Evolutionary conservation across 2,797 vertebrate genomes (phyloP), one percentile per base, ranked within the genome.

Genomic region (Lates japonicus): DNA sequence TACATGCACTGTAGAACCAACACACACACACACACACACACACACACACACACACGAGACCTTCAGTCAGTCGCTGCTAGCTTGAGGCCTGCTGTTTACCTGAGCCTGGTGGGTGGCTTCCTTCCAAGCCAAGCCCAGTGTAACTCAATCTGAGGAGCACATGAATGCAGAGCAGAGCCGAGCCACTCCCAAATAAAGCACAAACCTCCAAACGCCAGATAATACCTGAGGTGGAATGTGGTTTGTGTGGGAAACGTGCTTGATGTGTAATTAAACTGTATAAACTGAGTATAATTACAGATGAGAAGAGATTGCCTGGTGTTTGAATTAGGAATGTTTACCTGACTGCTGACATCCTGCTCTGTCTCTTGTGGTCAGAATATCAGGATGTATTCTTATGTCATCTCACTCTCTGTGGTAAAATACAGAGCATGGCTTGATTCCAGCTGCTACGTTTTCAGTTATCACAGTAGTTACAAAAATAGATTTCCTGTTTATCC

Each of bases 91-190:
- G 76, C 41, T 72, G 72, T 90, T 92, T 73, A 90, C 83, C 82
- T 88, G 86, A 88, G 76, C 70, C 25, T 1, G 13, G 33, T 29
- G 0, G 9, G 68, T 95, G 88, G 88, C 89, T 87, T 8, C 65
- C 13, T 39, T 93, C 90, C 91, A 93, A 82, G 67, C 29, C 58
- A 37, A 42, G 80, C 81, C 76, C 48, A 58, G 74, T 79, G 92
- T 89, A 93, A 95, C 86, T 64, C 90, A 77, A 83, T 31, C n/a
- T 77, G 49, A 16, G 65, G 35, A 48, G 35, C 67, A 67, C 2
- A 0, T 71, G 70, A 81, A 75, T 62, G 72, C 67, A 85, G 14
- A 4, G 41, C 85, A 63, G 81, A 68, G 74, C 76, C 1, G 39
- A 75, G 86, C 59, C 76, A 37, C 83, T 63, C 73, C 91, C 89